Percentiles rank a stretch among this genome's conserved stretches.
phyloP scores from a whole-genome alignment of 2,113 vertebrate genomes.

The Paralichthys olivaceus region DNA sequence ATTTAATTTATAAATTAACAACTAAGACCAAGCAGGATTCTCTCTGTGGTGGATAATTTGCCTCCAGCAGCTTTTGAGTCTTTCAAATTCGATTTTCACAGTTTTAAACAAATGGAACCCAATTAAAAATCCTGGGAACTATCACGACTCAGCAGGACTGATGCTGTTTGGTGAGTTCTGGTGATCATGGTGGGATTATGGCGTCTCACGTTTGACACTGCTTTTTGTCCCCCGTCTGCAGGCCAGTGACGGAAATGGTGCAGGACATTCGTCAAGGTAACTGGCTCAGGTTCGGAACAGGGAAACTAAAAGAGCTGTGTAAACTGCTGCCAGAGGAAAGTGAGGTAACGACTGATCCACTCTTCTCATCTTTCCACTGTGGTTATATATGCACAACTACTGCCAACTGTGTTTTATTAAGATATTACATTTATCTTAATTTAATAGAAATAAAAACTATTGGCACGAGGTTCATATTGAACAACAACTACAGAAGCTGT shows the following conservation, averaged over 20 bases:
- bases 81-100: not conserved
- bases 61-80: not conserved
- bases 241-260: slow-evolving; percentile 74
- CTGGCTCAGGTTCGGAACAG: slow-evolving; percentile 78
- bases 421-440: not conserved
- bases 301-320: slow-evolving; percentile 83
- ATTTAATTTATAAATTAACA: no score
- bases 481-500: not conserved
- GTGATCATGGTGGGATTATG: not conserved
- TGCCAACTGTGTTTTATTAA: not conserved
- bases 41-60: not conserved
- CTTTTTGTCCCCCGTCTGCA: slow-evolving; percentile 57
- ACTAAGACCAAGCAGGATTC: no score
- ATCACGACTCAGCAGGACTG: not conserved
- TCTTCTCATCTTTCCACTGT: not conserved
- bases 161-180: not conserved
- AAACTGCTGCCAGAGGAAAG: slow-evolving; percentile 83
- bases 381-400: not conserved
- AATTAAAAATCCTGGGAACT: not conserved
- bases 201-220: not conserved
- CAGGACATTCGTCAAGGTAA: slow-evolving; percentile 78
- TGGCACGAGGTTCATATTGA: not conserved
- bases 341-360: slow-evolving; percentile 75
- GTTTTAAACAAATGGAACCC: not conserved
- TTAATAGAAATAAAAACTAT: not conserved